Base-by-base conservation (phyloP, 2,888 invertebrate species). In the Tryphoninae sp. region DNA sequence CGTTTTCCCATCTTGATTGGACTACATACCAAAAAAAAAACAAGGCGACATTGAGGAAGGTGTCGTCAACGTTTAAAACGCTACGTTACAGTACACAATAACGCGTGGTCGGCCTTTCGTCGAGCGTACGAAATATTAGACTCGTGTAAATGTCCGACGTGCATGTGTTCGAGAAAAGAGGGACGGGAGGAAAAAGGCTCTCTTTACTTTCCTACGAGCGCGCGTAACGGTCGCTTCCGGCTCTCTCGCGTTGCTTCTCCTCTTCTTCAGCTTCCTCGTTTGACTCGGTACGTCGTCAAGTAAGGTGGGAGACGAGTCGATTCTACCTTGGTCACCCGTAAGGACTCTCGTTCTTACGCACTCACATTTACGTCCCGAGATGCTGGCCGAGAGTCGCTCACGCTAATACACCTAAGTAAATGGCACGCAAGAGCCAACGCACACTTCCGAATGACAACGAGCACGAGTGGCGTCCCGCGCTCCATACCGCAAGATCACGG, bases 171-270 rank as follows among this genome's bases (percentile, higher is more conserved):
- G 26, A 33, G 64, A 3, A 23, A 7, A n/a, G n/a, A 9, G 45
- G 4, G 45, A 55, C 13, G 42, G 53, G 53, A 42, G 80, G 67
- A 42, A 79, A 81, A 81, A 65, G 58, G 65, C 19, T 6, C 61
- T 72, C 82, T 82, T 82, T 73, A 82, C 82, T 82, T 82, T 82
- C 82, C 59, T 82, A 79, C 79, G 76, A 58, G 19, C 75, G 62
- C 61, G 76, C 67, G 68, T 76, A 76, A 79, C 76, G 82, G 76
- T 79, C 62, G 79, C 72, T 82, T 82, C 76, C 79, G 82, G 76
- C 61, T 67, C 72, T 67, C 45, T 68, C 76, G 45, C 61, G 19
- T 51, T 58, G 42, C 22, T 64, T 59, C 23, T 61, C 33, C 13
- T 16, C 53, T 53, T 69, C 53, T 58, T 42, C 23, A 71, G 26